Conservation (phyloP, 1,140 invertebrate genomes). For the Ladona fulva region DNA sequence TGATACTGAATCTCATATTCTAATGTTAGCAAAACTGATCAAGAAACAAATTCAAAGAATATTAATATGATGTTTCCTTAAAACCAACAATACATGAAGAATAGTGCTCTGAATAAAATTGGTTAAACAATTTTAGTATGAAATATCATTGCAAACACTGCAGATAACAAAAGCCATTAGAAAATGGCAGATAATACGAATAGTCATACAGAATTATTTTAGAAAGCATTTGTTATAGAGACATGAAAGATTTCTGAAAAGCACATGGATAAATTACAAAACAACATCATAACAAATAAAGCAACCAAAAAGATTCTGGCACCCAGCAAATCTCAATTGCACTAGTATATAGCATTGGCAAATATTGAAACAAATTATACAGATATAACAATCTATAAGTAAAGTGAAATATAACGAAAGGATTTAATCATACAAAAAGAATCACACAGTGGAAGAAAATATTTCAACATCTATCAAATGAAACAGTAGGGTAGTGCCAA, state of each 20-base stretch:
- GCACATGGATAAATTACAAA: neutral
- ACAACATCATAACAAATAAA: slow-evolving; percentile 3
- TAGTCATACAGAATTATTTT: neutral
- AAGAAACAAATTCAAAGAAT: too few species aligned
- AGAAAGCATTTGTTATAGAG: slow-evolving; percentile 10
- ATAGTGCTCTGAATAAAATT: neutral
- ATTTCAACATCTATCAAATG: neutral
- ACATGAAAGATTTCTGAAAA: neutral
- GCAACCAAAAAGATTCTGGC: neutral
- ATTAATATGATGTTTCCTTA: too few species aligned
- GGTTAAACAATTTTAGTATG: neutral
- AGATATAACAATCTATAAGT: neutral
- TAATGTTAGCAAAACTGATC: too few species aligned
- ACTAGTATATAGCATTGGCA: neutral
- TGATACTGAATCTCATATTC: too few species aligned
- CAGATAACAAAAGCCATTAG: neutral
- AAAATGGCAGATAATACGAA: neutral
- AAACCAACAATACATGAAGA: too few species aligned
- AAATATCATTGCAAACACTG: neutral
- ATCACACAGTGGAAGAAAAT: neutral
- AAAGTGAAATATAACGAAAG: neutral
- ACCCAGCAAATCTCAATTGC: neutral
- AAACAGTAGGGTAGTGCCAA: neutral
- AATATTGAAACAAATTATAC: neutral
- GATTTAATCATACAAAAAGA: neutral